Evolutionary conservation across 2,797 vertebrate genomes (phyloP).

Genomic region (Pseudomugil tenellus): DNA sequence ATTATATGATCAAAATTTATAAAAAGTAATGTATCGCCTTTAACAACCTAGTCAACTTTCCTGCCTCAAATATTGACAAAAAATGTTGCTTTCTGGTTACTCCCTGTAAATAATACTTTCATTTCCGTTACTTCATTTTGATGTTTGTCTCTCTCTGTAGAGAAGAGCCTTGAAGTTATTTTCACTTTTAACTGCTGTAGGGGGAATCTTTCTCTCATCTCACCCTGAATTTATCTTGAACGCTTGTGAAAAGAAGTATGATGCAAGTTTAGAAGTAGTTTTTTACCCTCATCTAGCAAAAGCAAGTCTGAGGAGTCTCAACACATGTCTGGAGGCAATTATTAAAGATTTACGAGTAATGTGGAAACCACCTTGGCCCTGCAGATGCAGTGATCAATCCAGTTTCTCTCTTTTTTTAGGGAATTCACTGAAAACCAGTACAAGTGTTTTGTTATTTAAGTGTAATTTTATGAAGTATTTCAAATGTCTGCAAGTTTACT

Average conservation of each 20-base stretch:
- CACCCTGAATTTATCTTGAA: background rate
- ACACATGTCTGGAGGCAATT: background rate
- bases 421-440: background rate
- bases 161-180: background rate
- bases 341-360: background rate
- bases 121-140: background rate
- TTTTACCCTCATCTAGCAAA: background rate
- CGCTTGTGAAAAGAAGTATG: background rate
- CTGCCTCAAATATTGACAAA: background rate
- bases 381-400: background rate
- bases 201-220: background rate
- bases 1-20: background rate
- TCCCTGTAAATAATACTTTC: background rate
- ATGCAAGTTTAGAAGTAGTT: constrained; percentile 3
- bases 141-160: background rate
- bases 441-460: background rate
- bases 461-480: background rate
- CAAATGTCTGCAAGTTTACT: background rate
- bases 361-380: background rate
- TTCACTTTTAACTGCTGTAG: background rate
- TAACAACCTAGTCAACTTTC: background rate
- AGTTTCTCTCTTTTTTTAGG: background rate
- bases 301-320: background rate
- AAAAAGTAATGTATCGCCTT: background rate
- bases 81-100: background rate